Evolutionary conservation across 1,140 invertebrate genomes (phyloP).

Genomic region (Hylaeus volcanicus): DNA sequence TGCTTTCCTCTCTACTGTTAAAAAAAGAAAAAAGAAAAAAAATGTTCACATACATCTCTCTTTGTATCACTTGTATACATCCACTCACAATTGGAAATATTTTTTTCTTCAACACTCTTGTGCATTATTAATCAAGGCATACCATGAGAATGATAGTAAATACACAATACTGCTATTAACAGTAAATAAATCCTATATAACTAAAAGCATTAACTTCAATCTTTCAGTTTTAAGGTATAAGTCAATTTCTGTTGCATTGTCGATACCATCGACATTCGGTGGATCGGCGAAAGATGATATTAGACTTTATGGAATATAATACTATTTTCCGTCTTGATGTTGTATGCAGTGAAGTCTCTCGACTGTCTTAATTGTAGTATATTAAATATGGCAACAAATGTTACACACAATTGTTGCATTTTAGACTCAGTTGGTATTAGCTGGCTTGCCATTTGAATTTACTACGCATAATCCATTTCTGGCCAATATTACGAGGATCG

Average conservation of each 20-base stretch:
- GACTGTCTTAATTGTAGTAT: slow-evolving; percentile 62
- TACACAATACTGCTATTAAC: slow-evolving; percentile 66
- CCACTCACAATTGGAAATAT: slow-evolving; percentile 47
- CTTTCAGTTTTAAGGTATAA: slow-evolving; percentile 57
- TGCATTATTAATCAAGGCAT: slow-evolving; percentile 61
- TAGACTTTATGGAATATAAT: slow-evolving; percentile 38
- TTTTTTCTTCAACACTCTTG: slow-evolving; percentile 39
- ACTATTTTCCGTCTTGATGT: slow-evolving; percentile 34
- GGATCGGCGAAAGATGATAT: slow-evolving; percentile 19
- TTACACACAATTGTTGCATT: slow-evolving; percentile 63
- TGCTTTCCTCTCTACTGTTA: slow-evolving; percentile 71
- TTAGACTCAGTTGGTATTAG: slow-evolving; percentile 72
- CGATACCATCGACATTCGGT: slow-evolving; percentile 18
- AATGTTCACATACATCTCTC: slow-evolving; percentile 53
- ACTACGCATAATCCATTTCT: slow-evolving; percentile 97
- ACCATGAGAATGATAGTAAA: slow-evolving; percentile 73
- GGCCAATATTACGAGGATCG: slow-evolving; percentile 84
- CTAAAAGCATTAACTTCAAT: slow-evolving; percentile 64
- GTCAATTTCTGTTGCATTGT: slow-evolving; percentile 51
- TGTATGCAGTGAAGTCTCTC: slow-evolving; percentile 31
- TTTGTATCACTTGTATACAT: slow-evolving; percentile 63
- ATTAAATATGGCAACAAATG: slow-evolving; percentile 76
- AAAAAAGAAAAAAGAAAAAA: slow-evolving; percentile 63
- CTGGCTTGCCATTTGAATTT: slow-evolving; percentile 96
- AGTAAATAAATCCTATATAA: slow-evolving; percentile 66